Percentiles rank a stretch among this genome's conserved stretches.
Conservation (phyloP, 2,113 vertebrate genomes). For the Ammospiza caudacuta region DNA sequence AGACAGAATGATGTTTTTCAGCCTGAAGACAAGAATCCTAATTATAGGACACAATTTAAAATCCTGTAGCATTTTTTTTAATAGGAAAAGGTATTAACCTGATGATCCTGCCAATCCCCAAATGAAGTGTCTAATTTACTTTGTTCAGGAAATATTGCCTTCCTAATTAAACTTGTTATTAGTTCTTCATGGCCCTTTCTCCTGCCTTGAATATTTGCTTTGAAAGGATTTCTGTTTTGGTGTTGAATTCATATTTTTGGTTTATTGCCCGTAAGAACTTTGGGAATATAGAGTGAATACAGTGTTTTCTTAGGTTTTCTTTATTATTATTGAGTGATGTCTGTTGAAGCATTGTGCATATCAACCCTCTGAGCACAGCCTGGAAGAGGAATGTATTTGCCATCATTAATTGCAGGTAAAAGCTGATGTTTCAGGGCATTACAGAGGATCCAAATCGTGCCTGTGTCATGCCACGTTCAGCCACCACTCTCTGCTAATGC, state of each 20-base stretch:
- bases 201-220: neutral
- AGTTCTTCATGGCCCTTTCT: neutral
- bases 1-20: neutral
- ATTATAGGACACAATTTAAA: neutral
- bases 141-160: neutral
- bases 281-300: neutral
- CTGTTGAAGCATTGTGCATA: neutral
- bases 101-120: neutral
- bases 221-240: neutral
- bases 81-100: neutral
- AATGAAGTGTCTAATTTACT: neutral
- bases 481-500: neutral
- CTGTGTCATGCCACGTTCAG: accelerated
- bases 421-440: neutral
- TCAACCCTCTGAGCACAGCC: neutral
- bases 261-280: neutral
- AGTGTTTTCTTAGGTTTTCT: neutral
- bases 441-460: neutral
- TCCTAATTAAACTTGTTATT: neutral
- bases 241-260: neutral
- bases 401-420: neutral
- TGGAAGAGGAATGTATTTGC: neutral
- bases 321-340: neutral
- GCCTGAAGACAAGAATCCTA: neutral
- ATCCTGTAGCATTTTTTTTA: neutral